Evolutionary conservation across 2,888 invertebrate genomes (phyloP).

Genomic region (Andricus curvator): DNA sequence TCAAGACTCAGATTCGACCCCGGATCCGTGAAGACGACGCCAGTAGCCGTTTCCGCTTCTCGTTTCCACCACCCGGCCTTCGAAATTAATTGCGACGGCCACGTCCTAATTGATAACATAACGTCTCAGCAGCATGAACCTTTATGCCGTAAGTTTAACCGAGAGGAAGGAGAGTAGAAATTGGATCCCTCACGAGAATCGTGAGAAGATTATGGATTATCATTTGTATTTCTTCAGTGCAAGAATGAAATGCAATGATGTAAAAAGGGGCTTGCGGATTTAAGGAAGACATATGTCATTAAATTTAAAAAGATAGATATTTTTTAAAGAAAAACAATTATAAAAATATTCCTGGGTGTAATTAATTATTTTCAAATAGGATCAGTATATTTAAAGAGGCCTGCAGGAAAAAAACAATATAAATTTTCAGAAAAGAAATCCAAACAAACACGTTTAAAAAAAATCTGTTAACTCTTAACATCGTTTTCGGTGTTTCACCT

Average conservation of each 20-base stretch:
- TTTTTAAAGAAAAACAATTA: too few species aligned
- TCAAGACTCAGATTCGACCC: constrained; percentile 54
- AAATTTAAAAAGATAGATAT: too few species aligned
- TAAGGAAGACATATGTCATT: too few species aligned
- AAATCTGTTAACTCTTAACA: too few species aligned
- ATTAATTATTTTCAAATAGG: too few species aligned
- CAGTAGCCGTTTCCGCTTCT: constrained; percentile 70
- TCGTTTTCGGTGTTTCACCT: too few species aligned
- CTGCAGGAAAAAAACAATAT: too few species aligned
- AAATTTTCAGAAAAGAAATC: too few species aligned
- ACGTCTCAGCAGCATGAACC: constrained; percentile 52
- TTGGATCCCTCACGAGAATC: background rate
- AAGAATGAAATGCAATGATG: background rate
- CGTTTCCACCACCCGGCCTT: constrained; percentile 64
- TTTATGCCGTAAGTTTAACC: constrained; percentile 40
- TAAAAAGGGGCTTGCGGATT: background rate
- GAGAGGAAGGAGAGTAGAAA: constrained; percentile 15
- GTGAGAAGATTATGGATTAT: background rate
- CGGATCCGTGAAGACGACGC: constrained; percentile 53
- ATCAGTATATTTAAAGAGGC: too few species aligned
- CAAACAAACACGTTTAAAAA: too few species aligned
- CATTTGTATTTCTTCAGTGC: background rate
- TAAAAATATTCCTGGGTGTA: too few species aligned
- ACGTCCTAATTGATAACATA: constrained; percentile 72
- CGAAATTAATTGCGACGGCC: constrained; percentile 72